phyloP scores from a whole-genome alignment of 2,888 invertebrate species.

The Eilema depressum region DNA sequence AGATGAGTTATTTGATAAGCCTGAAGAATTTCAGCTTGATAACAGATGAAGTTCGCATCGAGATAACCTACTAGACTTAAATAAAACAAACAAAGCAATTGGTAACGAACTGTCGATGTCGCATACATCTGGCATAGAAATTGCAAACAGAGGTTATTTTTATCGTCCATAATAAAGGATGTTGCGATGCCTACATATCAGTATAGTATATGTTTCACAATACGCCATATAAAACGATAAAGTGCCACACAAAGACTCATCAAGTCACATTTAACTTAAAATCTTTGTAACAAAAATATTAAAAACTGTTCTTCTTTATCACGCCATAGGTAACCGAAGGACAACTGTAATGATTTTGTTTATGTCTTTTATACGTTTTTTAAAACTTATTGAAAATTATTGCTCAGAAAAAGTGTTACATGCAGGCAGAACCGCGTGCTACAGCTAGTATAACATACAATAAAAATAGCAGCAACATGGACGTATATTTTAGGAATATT shows the following conservation, averaged over 20 bases:
- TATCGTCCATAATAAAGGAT: slow-evolving; percentile 67
- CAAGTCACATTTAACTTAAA: neutral
- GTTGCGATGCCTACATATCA: slow-evolving; percentile 58
- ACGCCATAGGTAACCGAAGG: neutral
- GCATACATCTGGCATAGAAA: slow-evolving; percentile 31
- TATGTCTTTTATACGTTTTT: too few species aligned
- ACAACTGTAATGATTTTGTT: too few species aligned
- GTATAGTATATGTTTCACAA: slow-evolving; percentile 58
- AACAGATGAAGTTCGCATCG: neutral
- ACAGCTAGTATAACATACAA: neutral
- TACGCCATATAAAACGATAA: slow-evolving; percentile 20
- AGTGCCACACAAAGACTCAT: neutral
- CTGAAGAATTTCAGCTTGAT: neutral
- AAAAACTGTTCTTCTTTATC: neutral
- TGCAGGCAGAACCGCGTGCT: neutral
- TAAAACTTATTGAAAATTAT: too few species aligned
- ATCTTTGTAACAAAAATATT: neutral
- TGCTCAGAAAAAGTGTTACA: neutral
- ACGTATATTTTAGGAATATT: neutral
- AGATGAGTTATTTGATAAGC: too few species aligned
- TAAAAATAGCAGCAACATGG: neutral
- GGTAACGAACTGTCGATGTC: slow-evolving; percentile 18
- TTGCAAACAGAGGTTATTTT: slow-evolving; percentile 52
- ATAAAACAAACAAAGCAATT: slow-evolving; percentile 1
- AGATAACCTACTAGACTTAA: slow-evolving; percentile 1